phyloP scores from a whole-genome alignment of 2,888 invertebrate species.

The Noctuana brunneofusca region DNA sequence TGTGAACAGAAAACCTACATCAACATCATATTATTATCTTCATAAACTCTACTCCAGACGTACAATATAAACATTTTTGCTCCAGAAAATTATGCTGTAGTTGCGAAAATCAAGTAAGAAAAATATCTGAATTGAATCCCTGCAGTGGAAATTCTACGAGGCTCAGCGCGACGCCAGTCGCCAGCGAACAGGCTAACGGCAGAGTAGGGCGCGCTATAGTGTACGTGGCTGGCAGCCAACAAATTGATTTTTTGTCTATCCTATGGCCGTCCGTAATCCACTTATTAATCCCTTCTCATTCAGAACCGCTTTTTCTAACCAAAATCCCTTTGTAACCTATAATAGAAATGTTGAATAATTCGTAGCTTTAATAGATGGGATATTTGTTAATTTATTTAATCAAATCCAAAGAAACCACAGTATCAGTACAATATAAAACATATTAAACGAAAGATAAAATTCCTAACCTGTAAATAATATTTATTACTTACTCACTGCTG shows the following conservation, averaged over 20 bases:
- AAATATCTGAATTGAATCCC: constrained; percentile 2
- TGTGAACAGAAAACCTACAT: too few relatives aligned
- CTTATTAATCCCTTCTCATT: constrained; percentile 40
- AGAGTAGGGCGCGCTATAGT: constrained; percentile 2
- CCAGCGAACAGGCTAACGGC: constrained; percentile 1
- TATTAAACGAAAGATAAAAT: too few relatives aligned
- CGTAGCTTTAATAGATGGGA: too few relatives aligned
- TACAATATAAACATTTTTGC: neutral
- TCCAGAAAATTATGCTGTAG: neutral
- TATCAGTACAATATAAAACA: too few relatives aligned
- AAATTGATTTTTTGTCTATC: constrained; percentile 2
- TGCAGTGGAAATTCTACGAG: constrained; percentile 1
- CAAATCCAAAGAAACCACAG: too few relatives aligned
- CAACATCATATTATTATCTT: too few relatives aligned
- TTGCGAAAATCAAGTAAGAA: neutral
- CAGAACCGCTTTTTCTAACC: constrained; percentile 3
- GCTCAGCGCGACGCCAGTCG: neutral
- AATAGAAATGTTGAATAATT: neutral
- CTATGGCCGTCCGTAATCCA: constrained; percentile 40
- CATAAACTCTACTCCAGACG: too few relatives aligned
- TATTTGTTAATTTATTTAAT: too few relatives aligned
- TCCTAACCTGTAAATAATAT: too few relatives aligned
- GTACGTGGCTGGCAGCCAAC: neutral
- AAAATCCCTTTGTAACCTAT: neutral
- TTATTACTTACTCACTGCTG: too few relatives aligned